A percentile compares a stretch with the other conserved stretches of the same genome.
Conservation (phyloP, 1,140 invertebrate species). For the Agrilus planipennis region DNA sequence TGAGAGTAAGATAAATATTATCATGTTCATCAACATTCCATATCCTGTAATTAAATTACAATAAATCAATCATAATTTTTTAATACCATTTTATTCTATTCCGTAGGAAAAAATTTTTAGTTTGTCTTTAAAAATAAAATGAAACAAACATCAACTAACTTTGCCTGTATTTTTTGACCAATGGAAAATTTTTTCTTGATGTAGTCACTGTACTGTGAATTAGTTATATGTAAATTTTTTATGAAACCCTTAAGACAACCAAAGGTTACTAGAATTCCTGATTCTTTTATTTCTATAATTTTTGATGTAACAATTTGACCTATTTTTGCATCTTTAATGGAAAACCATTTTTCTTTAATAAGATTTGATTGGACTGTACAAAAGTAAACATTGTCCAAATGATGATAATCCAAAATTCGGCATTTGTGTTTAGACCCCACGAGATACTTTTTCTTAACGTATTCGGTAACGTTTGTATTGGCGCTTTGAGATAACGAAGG, state of each 20-base stretch:
- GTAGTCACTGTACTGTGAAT: slow-evolving; percentile 21
- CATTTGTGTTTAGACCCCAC: slow-evolving; percentile 41
- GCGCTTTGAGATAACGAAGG: slow-evolving; percentile 10
- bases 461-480: slow-evolving; percentile 28
- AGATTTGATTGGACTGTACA: slow-evolving; percentile 44
- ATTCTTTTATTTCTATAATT: slow-evolving; percentile 29
- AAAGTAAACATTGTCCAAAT: slow-evolving; percentile 43
- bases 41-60: slow-evolving; percentile 32
- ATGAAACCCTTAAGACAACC: slow-evolving; percentile 33
- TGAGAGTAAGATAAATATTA: slow-evolving; percentile 41
- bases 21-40: slow-evolving; percentile 31
- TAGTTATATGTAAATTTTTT: slow-evolving; percentile 25
- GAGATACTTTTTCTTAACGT: slow-evolving; percentile 35
- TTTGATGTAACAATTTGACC: slow-evolving; percentile 40
- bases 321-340: slow-evolving; percentile 35
- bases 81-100: neutral
- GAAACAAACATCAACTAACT: slow-evolving; percentile 12
- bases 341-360: slow-evolving; percentile 39
- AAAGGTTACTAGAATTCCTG: slow-evolving; percentile 32
- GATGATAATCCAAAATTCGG: slow-evolving; percentile 43
- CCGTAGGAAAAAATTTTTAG: neutral
- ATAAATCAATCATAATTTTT: neutral
- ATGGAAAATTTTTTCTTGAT: slow-evolving; percentile 31
- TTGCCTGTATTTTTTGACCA: slow-evolving; percentile 36
- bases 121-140: slow-evolving; percentile 4